A percentile compares a stretch with the other conserved stretches of the same genome.
Conservation (phyloP, 2,888 invertebrate genomes). For the Perizoma affinitatum region DNA sequence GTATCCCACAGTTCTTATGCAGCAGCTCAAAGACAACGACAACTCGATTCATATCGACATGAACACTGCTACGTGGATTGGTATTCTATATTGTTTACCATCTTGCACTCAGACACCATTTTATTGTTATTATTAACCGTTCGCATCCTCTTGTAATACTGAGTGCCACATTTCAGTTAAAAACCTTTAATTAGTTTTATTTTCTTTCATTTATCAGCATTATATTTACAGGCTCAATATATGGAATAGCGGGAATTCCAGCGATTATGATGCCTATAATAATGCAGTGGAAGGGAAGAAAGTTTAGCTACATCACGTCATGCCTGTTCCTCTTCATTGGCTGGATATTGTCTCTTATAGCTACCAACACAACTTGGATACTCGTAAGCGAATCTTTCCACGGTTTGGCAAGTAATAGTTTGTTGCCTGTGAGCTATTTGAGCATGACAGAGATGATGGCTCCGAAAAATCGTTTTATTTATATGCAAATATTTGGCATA, state of each 20-base stretch:
- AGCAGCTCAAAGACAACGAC: slow-evolving; percentile 32
- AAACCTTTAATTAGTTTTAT: too few species aligned
- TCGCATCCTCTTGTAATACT: too few species aligned
- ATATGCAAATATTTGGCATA: slow-evolving; percentile 28
- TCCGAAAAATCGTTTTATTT: slow-evolving; percentile 28
- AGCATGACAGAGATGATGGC: slow-evolving; percentile 34
- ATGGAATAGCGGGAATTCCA: slow-evolving; percentile 37
- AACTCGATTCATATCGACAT: slow-evolving; percentile 28
- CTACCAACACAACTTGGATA: slow-evolving; percentile 13
- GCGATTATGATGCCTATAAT: slow-evolving; percentile 30
- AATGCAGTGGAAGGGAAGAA: slow-evolving; percentile 38
- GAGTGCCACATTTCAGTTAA: too few species aligned
- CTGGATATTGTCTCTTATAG: slow-evolving; percentile 26
- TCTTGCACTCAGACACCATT: neutral
- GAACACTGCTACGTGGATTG: slow-evolving; percentile 32
- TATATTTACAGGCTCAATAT: slow-evolving; percentile 29
- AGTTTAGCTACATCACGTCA: slow-evolving; percentile 26
- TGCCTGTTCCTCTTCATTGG: slow-evolving; percentile 27
- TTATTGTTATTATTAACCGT: too few species aligned
- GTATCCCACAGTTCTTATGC: slow-evolving; percentile 30
- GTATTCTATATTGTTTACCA: slow-evolving; percentile 8
- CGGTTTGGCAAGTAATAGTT: slow-evolving; percentile 31
- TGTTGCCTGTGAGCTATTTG: slow-evolving; percentile 26
- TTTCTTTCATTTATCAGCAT: neutral
- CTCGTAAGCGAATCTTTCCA: slow-evolving; percentile 33